Evolutionary conservation across 2,888 invertebrate species (phyloP).

Genomic region (Aspidiotus rigidus): DNA sequence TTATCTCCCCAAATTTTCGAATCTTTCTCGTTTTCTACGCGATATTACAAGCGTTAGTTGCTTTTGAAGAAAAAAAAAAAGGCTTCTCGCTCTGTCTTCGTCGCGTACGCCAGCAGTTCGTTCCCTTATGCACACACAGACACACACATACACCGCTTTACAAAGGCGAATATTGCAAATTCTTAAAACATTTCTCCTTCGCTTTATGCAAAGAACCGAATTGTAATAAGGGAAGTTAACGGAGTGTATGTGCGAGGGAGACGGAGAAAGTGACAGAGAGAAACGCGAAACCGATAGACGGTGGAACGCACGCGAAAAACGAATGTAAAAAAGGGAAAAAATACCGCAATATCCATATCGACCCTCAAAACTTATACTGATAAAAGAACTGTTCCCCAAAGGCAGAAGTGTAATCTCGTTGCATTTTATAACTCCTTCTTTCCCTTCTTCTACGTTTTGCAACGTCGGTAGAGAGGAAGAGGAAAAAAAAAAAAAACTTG

Average conservation of each 20-base stretch:
- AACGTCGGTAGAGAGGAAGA: not conserved
- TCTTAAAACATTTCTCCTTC: slow-evolving; percentile 4
- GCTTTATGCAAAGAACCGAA: slow-evolving; percentile 1
- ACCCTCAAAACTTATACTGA: slow-evolving; percentile 11
- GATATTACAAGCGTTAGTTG: not conserved
- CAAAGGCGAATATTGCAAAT: not conserved
- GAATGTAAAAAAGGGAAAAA: not conserved
- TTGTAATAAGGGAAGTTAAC: slow-evolving; percentile 2
- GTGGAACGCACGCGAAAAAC: not conserved
- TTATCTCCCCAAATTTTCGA: not conserved
- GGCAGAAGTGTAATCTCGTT: slow-evolving; percentile 8
- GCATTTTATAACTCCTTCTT: not conserved
- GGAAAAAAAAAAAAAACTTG: not conserved
- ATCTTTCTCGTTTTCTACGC: not conserved
- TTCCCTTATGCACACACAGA: too few relatives aligned
- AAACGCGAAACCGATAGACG: not conserved
- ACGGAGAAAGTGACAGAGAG: too few relatives aligned
- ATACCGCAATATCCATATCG: slow-evolving; percentile 11
- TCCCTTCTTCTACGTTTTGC: not conserved
- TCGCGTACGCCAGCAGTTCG: not conserved
- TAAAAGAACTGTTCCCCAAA: slow-evolving; percentile 13
- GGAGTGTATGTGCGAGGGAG: not conserved
- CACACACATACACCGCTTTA: too few relatives aligned
- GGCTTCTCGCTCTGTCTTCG: not conserved
- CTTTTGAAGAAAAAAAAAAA: not conserved